Evolutionary conservation across 2,797 vertebrate genomes (phyloP).

Genomic region (Pangasius mekongensis): DNA sequence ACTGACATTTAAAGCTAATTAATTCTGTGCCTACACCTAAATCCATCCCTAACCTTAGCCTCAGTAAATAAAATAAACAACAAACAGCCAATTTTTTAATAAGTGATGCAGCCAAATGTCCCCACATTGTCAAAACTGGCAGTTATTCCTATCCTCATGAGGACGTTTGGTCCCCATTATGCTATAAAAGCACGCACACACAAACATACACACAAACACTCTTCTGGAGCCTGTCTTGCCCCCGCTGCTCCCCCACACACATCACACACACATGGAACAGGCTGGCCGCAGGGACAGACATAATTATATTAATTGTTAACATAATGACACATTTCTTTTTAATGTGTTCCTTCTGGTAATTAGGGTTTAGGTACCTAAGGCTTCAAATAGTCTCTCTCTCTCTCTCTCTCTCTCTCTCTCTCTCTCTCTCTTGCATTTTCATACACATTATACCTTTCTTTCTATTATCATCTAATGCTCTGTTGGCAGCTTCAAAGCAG

Average conservation of each 20-base stretch:
- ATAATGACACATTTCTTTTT: conserved; percentile 79
- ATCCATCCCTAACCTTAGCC: background rate
- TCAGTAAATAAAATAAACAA: background rate
- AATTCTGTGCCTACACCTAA: background rate
- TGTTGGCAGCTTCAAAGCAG: conserved; percentile 63
- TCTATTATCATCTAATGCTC: conserved; percentile 56
- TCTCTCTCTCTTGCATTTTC: conserved; percentile 50
- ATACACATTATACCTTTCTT: conserved; percentile 50
- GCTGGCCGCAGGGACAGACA: conserved; percentile 59
- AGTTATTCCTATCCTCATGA: background rate
- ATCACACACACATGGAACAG: conserved; percentile 52
- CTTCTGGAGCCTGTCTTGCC: conserved; percentile 32
- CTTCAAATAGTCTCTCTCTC: conserved; percentile 55
- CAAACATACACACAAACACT: background rate
- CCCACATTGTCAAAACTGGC: background rate
- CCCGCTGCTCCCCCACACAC: conserved; percentile 26
- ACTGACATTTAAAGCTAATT: background rate
- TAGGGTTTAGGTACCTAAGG: conserved; percentile 68
- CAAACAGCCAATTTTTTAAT: background rate
- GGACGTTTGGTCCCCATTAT: background rate
- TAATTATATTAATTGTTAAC: conserved; percentile 82
- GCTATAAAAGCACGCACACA: background rate
- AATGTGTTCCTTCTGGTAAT: conserved; percentile 77
- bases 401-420: conserved; percentile 53
- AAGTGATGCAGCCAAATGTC: background rate